A percentile compares a stretch with the other conserved stretches of the same genome.
These are phyloP conservation scores for Clunio marinus DNA, from an alignment of 2,888 invertebrate species.

Conservation along the genomic window DNA sequence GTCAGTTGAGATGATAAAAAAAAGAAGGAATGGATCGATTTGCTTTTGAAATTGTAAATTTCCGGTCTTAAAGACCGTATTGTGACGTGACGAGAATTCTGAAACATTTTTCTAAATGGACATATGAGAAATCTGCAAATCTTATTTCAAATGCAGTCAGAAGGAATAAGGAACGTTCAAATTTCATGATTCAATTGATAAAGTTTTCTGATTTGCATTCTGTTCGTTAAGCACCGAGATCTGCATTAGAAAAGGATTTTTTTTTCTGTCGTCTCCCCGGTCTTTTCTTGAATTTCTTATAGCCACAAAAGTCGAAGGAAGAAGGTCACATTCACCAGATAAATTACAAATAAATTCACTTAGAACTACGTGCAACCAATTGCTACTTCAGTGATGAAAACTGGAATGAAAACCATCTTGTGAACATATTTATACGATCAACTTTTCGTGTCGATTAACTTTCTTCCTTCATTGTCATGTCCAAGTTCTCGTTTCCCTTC, in stretches of 20 bases:
- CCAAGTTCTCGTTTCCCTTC: too few relatives aligned
- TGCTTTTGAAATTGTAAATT: too few relatives aligned
- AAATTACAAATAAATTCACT: slow-evolving; percentile 17
- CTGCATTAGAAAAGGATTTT: not conserved
- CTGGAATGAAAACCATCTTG: not conserved
- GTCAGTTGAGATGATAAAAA: not conserved
- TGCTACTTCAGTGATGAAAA: not conserved
- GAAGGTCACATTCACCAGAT: slow-evolving; percentile 28
- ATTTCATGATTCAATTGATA: not conserved
- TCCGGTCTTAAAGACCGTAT: too few relatives aligned
- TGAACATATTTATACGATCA: not conserved
- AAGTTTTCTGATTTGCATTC: not conserved
- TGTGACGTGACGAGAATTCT: too few relatives aligned
- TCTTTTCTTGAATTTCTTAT: too few relatives aligned
- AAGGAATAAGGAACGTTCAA: not conserved
- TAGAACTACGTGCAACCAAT: slow-evolving; percentile 17
- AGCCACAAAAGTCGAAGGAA: slow-evolving; percentile 8
- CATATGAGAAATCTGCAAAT: too few relatives aligned
- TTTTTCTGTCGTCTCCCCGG: not conserved
- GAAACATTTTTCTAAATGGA: too few relatives aligned
- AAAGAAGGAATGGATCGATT: too few relatives aligned
- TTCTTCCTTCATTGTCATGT: too few relatives aligned
- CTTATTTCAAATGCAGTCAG: too few relatives aligned
- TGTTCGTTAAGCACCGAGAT: not conserved
- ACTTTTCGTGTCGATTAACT: not conserved